These are phyloP conservation scores for Tupaia tana DNA, from an alignment of 2,113 vertebrate species.

Conservation along the genomic window DNA sequence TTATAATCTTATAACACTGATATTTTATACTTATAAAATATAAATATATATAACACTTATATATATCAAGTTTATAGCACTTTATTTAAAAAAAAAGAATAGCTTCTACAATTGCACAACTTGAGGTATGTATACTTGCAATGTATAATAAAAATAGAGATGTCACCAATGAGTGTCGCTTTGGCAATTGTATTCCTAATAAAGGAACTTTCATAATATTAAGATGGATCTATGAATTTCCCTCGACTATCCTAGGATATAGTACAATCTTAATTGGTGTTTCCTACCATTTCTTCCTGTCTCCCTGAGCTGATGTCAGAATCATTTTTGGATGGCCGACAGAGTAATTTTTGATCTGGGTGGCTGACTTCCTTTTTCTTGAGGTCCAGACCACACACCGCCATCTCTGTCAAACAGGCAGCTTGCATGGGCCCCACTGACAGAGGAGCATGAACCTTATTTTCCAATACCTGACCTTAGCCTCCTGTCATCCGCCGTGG, in stretches of 20 bases:
- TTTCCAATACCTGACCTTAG: slow-evolving; percentile 74
- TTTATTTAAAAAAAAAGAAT: not conserved
- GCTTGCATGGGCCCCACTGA: slow-evolving; percentile 61
- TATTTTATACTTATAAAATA: not conserved
- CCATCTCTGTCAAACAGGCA: slow-evolving; percentile 75
- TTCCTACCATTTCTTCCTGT: slow-evolving; percentile 51
- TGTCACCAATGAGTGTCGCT: not conserved
- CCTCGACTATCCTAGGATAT: not conserved
- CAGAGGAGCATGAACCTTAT: slow-evolving; percentile 68
- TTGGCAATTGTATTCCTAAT: slow-evolving; percentile 33
- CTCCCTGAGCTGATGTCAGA: slow-evolving; percentile 72
- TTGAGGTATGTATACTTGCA: not conserved
- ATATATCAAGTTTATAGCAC: not conserved
- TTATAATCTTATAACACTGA: not conserved
- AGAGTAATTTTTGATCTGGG: slow-evolving; percentile 74
- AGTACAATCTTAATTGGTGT: slow-evolving; percentile 51
- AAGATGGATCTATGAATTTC: not conserved
- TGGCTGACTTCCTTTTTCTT: slow-evolving; percentile 77
- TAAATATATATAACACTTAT: too few species aligned
- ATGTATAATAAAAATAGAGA: not conserved
- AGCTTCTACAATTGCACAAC: not conserved
- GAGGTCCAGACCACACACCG: slow-evolving; percentile 75
- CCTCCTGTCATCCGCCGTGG: slow-evolving; percentile 29
- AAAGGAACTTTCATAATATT: not conserved
- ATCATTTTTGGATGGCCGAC: slow-evolving; percentile 70